Evolutionary conservation across 2,113 vertebrate species (phyloP), one percentile per base, ranked within the genome.

Genomic region (Tinamus guttatus): DNA sequence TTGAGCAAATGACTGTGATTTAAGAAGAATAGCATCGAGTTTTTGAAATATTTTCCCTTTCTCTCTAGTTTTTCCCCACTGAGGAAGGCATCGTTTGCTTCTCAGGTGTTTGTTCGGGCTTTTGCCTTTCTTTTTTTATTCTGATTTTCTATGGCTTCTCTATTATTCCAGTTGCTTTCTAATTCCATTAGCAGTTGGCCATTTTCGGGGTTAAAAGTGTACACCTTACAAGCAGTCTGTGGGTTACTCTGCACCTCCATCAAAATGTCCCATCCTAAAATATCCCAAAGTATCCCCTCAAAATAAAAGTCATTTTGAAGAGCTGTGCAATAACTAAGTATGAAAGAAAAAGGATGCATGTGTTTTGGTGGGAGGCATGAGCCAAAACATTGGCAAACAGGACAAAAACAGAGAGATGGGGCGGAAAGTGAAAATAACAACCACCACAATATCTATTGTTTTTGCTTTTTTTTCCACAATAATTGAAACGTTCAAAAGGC

Each of bases 11-110:
- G 2, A 9, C 12, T 32, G 16, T 1, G 0, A 43, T 20, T 40
- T 1, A 4, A 60, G 52, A 41, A 21, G 58, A 12, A 8, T 24
- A 47, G 6, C 5, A 15, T n/a, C n/a, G n/a, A 34, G 74, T 83
- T 78, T 82, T 94, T 81, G 7, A 88, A 43, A 90, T 86, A 12
- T 58, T 91, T 95, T 75, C 41, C 13, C 41, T 81, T 85, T 62
- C 9, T n/a, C 34, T 4, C 8, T 45, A 43, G 28, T 10, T 30
- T 13, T 28, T 5, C 16, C 6, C 38, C 4, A 3, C 11, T 51
- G 45, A 2, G 1, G 13, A 56, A 79, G 19, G 45, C 62, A 68
- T 0, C 60, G 24, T 68, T 84, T 1, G 1, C 9, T 79, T 41
- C 10, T 62, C 4, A 3, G 47, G 3, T 64, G 25, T 60, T 84